Evolutionary conservation across 1,140 invertebrate species (phyloP).

Genomic region (Condylostylus longicornis): DNA sequence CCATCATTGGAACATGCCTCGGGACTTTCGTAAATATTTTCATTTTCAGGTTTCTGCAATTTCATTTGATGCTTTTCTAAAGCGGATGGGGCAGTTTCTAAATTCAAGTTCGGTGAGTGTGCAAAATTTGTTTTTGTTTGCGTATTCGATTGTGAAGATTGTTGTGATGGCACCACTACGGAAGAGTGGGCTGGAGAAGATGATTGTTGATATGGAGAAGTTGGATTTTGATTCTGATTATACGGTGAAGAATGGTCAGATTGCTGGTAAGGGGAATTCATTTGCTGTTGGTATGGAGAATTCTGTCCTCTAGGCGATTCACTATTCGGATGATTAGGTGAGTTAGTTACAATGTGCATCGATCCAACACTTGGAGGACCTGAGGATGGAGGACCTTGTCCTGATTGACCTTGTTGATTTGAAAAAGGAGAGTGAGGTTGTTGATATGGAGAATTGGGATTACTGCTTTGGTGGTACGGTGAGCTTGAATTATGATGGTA

Average conservation of each 20-base stretch:
- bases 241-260: not conserved
- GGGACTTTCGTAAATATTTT: too few species aligned
- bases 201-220: slow-evolving; percentile 7
- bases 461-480: slow-evolving; percentile 27
- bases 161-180: not conserved
- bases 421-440: slow-evolving; percentile 6
- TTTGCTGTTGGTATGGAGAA: slow-evolving; percentile 27
- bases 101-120: too few species aligned
- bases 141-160: not conserved
- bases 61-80: too few species aligned
- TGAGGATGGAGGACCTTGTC: slow-evolving; percentile 9
- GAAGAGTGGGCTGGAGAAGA: slow-evolving; percentile 3
- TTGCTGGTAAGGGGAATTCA: slow-evolving; percentile 21
- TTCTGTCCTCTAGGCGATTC: slow-evolving; percentile 23
- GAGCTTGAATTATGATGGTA: slow-evolving; percentile 32
- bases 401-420: slow-evolving; percentile 16
- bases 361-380: too few species aligned
- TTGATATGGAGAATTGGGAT: slow-evolving; percentile 34
- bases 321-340: slow-evolving; percentile 21
- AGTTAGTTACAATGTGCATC: too few species aligned
- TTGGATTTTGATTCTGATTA: not conserved
- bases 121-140: not conserved
- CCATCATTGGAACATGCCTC: too few species aligned
- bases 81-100: too few species aligned
- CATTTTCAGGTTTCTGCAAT: not conserved